Evolutionary conservation across 1,140 invertebrate genomes (phyloP), one percentile per base, ranked within the genome.

Genomic region (Leptinotarsa undecemlineata): DNA sequence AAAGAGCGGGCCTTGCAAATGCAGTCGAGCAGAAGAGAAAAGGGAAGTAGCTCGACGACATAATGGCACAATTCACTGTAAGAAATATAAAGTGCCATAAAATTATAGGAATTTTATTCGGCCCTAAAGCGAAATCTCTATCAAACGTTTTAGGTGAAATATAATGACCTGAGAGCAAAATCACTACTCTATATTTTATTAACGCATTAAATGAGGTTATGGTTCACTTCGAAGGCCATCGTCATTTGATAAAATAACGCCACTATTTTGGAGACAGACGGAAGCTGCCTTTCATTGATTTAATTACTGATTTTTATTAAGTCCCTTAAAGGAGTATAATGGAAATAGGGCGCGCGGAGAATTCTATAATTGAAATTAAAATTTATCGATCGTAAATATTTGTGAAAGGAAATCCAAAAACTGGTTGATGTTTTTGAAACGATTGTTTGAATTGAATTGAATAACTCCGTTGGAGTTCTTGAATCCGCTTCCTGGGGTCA

Each of bases 31-130:
- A 74, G 71, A 74, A 77, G 72, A 74, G 73, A 72, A 76, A 77
- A 71, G 66, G 48, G 57, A 78, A 81, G 80, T 81, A 74, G 77
- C 78, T 77, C 74, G 73, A 80, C 77, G 77, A 79, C 78, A 82
- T 81, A 82, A 82, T 81, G 74, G 81, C 77, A 76, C 80, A 73
- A 81, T 80, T 80, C 79, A 77, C 77, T 78, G 76, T 72, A 73
- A 74, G 81, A 82, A 82, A 80, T 75, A 82, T 82, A 81, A 82
- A 82, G 81, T 81, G 81, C 77, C 81, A 80, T 82, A 80, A 82
- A 82, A 82, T 82, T 82, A 82, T 82, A 76, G 81, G 79, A 81
- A 82, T 82, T 82, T 82, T 82, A 82, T 82, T 80, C 73, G 48
- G 72, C 76, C 74, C 79, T 82, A 82, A 76, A 81, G 76, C 74